Evolutionary conservation across 2,888 invertebrate genomes (phyloP), one percentile per base, ranked within the genome.

Genomic region (Allolobophora icterica): DNA sequence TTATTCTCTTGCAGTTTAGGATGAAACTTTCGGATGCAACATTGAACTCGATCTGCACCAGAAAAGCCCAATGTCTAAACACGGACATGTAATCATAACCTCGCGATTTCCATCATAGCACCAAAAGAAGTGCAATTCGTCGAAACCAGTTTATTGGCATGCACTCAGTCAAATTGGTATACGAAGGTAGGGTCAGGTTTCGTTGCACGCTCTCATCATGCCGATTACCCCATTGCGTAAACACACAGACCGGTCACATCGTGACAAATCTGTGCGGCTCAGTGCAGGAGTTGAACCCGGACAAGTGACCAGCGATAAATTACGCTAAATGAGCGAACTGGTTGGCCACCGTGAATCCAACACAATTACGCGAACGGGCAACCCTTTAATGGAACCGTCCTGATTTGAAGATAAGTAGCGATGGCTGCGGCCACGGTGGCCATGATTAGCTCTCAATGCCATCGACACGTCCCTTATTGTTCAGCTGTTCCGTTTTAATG

Each of bases 281-380:
- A 71, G 71, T n/a, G 71, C 71, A 71, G n/a, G n/a, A 71, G 5
- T n/a, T 71, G 71, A 71, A n/a, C 71, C 71, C n/a, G 24, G 71
- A n/a, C 71, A 71, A 52, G 71, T 71, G 71, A 71, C n/a, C 71
- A 1, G 71, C n/a, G 30, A 71, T 71, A 71, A n/a, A 71, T 71
- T n/a, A 71, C 71, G 30, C 0, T n/a, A 71, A 71, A n/a, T 71
- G 71, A 71, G 71, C 71, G 71, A 71, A 71, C 71, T 13, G 71
- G 71, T 71, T 11, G 71, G 71, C 8, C 71, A 71, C n/a, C 71
- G 71, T 71, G 71, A 71, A 71, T 71, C 71, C 71, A n/a, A n/a
- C n/a, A 71, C 71, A n/a, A 71, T 71, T 71, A 71, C 71, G 30
- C n/a, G n/a, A 71, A 71, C n/a, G 71, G n/a, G n/a, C 71, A 71